Percentiles rank a stretch among this genome's conserved stretches.
Conservation (phyloP, 1,140 invertebrate genomes). For the Dinoponera quadriceps region DNA sequence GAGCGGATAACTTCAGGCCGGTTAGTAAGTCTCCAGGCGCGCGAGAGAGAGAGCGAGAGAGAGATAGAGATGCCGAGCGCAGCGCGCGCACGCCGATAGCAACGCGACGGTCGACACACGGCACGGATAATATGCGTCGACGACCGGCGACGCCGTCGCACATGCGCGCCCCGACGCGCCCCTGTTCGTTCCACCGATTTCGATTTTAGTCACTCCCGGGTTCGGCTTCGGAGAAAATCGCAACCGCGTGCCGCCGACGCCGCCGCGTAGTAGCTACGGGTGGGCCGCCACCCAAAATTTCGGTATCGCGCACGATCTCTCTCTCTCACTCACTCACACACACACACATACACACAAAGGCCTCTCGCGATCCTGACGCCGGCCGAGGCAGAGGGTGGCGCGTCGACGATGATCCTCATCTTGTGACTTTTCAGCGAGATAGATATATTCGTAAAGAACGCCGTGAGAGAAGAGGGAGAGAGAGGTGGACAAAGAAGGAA, state of each 20-base stretch:
- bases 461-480: conserved; percentile 16
- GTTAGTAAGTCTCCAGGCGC: too few species aligned
- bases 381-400: not conserved
- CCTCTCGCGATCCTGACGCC: not conserved
- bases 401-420: conserved; percentile 37
- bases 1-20: not conserved
- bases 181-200: conserved; percentile 84
- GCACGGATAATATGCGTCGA: conserved; percentile 74
- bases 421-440: conserved; percentile 26
- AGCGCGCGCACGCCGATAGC: conserved; percentile 72
- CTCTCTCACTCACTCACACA: too few species aligned
- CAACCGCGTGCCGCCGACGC: conserved; percentile 47
- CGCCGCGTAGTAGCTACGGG: conserved; percentile 41
- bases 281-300: conserved; percentile 24
- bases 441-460: conserved; percentile 28
- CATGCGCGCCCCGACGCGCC: conserved; percentile 80
- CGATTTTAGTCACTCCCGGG: conserved; percentile 85
- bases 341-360: too few species aligned
- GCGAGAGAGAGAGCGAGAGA: not conserved
- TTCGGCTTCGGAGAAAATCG: conserved; percentile 84
- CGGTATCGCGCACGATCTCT: conserved; percentile 7
- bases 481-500: conserved; percentile 34
- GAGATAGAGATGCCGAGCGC: conserved; percentile 38
- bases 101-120: conserved; percentile 62
- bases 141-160: conserved; percentile 81